Evolutionary conservation across 1,140 invertebrate genomes (phyloP), one percentile per base, ranked within the genome.

Genomic region (Atta colombica): DNA sequence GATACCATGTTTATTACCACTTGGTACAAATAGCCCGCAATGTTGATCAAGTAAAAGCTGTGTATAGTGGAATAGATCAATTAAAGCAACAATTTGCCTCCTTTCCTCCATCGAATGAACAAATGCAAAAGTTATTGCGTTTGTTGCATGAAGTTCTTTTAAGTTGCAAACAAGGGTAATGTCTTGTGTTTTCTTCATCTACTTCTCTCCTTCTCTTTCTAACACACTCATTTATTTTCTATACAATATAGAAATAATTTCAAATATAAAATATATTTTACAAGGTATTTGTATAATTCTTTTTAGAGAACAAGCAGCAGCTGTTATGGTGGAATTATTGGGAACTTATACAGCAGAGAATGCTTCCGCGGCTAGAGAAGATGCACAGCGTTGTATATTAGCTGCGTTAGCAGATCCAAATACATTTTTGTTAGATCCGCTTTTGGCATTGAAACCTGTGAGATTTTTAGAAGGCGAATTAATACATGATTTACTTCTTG

Each of bases 291-390:
- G 6, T 77, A 10, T 96, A 35, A 28, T 45, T 0, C 0, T 61
- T 49, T 93, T 51, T 93, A 98, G 98, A 95, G 98, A 99, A 94
- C 96, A 98, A 92, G 98, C 98, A 39, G 97, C 98, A 35, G 98
- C 99, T 95, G 98, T 99, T 1, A 99, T 99, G 99, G 98, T 99
- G 86, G 99, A 99, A 95, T 96, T 99, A 5, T 94, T 99, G 51
- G 98, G 98, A 16, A 99, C 99, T 1, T 99, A 99, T 93, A 99
- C 99, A 68, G 97, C 98, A 85, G 99, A 99, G 93, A 99, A 99
- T 96, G 99, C 99, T 2, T 99, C 98, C 55, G 98, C 99, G 91
- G 99, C 99, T 0, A 96, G 98, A 91, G 98, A 99, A 96, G 99
- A 99, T 96, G 99, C 99, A 8, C 98, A 99, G 92, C 97, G 98